Base-by-base conservation (phyloP, 2,113 vertebrate species). In the Zapornia atra region DNA sequence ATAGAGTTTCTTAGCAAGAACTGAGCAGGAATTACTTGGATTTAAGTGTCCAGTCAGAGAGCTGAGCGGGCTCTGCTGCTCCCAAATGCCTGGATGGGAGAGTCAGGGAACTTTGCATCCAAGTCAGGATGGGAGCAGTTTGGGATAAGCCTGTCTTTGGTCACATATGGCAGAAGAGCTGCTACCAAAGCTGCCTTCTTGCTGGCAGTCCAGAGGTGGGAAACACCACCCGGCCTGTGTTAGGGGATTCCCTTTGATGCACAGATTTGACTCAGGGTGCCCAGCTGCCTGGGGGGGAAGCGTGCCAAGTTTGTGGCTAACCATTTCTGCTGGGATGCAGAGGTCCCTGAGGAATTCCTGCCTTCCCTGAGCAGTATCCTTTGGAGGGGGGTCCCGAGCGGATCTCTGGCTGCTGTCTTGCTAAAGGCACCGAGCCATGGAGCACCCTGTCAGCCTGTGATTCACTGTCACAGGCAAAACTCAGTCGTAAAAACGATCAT, bases 391-490 rank as follows among this genome's bases (percentile, higher is more conserved):
- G 15, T 91, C 79, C 82, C 5, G 10, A 50, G 77, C 4, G 5
- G 20, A 2, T 61, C 46, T 56, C 71, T 88, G 81, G 10, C 61
- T 72, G 44, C 10, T 86, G 57, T 65, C 56, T 54, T 51, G 65
- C 63, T 60, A 0, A 36, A 24, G 64, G 50, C 60, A 25, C 69
- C 1, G 31, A 76, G 68, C 68, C 34, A 34, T 25, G 72, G 83
- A 89, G 34, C 89, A 24, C 53, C 42, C 83, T 88, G 88, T 68
- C 91, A 92, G 93, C 65, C 85, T 31, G 68, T 86, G 92, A 81
- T 80, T 73, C 88, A 65, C 70, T 61, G 82, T 76, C 44, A 50
- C 64, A 28, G 50, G 33, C 42, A 70, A 75, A 75, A 90, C 65
- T 73, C 82, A 56, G 29, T 78, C 64, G 9, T 89, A 77, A 76